Percentiles rank a stretch among this genome's conserved stretches.
Conservation (phyloP, 2,797 vertebrate species). For the Nyctibius grandis region DNA sequence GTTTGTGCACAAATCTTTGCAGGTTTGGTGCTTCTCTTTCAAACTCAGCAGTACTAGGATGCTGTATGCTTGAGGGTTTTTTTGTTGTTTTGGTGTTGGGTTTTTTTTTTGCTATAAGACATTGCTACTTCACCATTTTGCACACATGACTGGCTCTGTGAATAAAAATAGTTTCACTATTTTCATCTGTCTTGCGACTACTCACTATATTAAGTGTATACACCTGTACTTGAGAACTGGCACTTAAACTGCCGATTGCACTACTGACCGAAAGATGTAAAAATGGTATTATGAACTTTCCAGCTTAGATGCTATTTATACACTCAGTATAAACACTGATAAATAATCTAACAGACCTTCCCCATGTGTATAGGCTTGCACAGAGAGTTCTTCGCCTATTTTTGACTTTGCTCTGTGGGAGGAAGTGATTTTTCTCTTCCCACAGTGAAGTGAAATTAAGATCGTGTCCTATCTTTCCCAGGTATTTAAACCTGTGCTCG, state of each 20-base stretch:
- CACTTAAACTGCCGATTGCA: neutral
- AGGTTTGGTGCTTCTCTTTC: neutral
- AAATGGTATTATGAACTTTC: neutral
- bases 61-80: neutral
- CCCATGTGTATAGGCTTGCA: neutral
- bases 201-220: neutral
- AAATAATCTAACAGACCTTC: neutral
- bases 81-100: too few species aligned
- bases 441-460: neutral
- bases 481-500: neutral
- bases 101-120: neutral
- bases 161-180: neutral
- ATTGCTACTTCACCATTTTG: neutral
- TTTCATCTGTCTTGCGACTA: neutral
- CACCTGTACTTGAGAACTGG: neutral
- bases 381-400: neutral
- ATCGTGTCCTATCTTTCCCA: neutral
- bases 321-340: neutral
- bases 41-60: neutral
- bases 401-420: neutral
- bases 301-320: neutral
- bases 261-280: neutral
- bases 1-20: neutral
- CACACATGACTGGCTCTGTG: neutral
- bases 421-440: neutral